Percentiles rank a stretch among this genome's conserved stretches.
These are phyloP conservation scores for Centropus unirufus DNA, from an alignment of 2,113 vertebrate species.

Conservation along the genomic window DNA sequence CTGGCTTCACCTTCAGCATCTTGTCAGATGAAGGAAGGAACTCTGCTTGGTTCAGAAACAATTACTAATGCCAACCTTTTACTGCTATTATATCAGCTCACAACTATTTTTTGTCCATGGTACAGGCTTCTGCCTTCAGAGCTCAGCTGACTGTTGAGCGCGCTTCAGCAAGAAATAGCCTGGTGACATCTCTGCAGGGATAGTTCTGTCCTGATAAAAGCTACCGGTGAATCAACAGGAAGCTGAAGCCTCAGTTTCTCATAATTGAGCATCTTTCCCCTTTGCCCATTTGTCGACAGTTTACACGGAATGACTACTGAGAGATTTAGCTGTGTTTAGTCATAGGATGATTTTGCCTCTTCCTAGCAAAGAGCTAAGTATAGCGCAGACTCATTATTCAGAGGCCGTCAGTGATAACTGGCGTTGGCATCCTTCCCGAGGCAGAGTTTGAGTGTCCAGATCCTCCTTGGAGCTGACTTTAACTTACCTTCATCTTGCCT, in stretches of 20 bases:
- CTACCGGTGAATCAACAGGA: background rate
- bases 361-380: conserved; percentile 47
- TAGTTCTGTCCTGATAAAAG: background rate
- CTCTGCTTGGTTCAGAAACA: background rate
- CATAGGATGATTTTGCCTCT: conserved; percentile 42
- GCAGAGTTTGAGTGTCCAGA: background rate
- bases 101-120: background rate
- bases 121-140: background rate
- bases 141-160: background rate
- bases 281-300: background rate
- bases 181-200: background rate
- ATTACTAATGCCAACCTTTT: background rate
- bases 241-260: conserved; percentile 1
- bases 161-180: accelerated
- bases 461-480: background rate
- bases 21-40: background rate
- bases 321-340: conserved; percentile 28
- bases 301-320: background rate
- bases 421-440: conserved; percentile 20
- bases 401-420: background rate
- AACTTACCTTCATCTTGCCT: background rate
- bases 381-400: conserved; percentile 26
- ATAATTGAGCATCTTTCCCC: conserved; percentile 11
- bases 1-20: background rate
- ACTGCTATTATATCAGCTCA: background rate